These are phyloP conservation scores for Spheniscus humboldti DNA, from an alignment of 2,797 vertebrate genomes.

Conservation along the genomic window DNA sequence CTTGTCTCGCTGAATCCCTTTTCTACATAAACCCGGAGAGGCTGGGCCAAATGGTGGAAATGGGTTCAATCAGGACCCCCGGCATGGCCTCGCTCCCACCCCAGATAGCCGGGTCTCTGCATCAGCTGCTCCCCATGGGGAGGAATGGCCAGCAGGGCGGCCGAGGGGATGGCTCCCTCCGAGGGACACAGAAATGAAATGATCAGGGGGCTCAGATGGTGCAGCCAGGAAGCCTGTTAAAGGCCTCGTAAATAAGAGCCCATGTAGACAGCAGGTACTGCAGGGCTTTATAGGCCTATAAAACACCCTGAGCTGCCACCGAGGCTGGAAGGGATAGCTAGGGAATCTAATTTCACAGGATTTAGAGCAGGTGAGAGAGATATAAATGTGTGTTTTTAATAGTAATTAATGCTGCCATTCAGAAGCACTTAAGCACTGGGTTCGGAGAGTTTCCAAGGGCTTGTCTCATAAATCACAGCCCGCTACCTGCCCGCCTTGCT, in stretches of 20 bases:
- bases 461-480: conserved; percentile 44
- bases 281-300: conserved; percentile 65
- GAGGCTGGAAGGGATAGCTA: conserved; percentile 53
- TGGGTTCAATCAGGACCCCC: background rate
- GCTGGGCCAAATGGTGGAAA: background rate
- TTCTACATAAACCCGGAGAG: background rate
- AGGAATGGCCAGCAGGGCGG: background rate
- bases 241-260: conserved; percentile 62
- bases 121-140: background rate
- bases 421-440: conserved; percentile 55
- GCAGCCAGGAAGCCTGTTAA: conserved; percentile 51
- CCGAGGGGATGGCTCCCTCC: background rate
- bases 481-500: background rate
- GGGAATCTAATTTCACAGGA: conserved; percentile 72
- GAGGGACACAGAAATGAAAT: background rate
- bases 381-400: conserved; percentile 71
- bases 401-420: conserved; percentile 71
- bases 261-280: conserved; percentile 57
- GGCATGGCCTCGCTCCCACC: accelerated
- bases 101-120: background rate
- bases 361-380: conserved; percentile 72
- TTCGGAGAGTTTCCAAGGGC: conserved; percentile 36
- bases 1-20: background rate
- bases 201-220: background rate
- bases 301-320: conserved; percentile 59